A percentile compares a stretch with the other conserved stretches of the same genome.
Evolutionary conservation across 1,140 invertebrate genomes (phyloP).

Genomic region (Aporrectodea caliginosa): DNA sequence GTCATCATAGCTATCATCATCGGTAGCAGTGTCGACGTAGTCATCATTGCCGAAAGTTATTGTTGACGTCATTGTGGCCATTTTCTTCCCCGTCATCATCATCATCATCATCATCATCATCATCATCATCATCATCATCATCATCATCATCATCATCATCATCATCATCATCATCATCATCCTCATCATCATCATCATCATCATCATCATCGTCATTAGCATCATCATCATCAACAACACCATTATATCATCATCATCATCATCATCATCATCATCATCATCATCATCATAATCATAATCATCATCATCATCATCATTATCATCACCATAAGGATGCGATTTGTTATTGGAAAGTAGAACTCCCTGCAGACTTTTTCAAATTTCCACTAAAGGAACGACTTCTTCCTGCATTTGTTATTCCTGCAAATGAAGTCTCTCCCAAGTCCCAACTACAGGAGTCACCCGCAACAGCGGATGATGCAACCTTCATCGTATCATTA

Average conservation of each 20-base stretch:
- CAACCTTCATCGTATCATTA: too few species aligned
- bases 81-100: conserved; percentile 9
- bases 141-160: conserved; percentile 29
- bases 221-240: conserved; percentile 13
- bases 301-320: too few species aligned
- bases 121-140: conserved; percentile 33
- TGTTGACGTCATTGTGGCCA: neutral
- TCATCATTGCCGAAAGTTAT: neutral
- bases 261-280: conserved; percentile 11
- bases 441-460: too few species aligned
- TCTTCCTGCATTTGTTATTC: too few species aligned
- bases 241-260: conserved; percentile 13
- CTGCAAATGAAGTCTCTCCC: too few species aligned
- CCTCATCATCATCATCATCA: conserved; percentile 21
- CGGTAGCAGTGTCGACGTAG: neutral
- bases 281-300: conserved; percentile 7
- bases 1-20: neutral
- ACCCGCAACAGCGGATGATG: too few species aligned
- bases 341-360: too few species aligned
- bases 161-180: conserved; percentile 29
- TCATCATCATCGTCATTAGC: conserved; percentile 9
- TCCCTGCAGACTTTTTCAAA: too few species aligned
- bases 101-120: conserved; percentile 33
- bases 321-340: too few species aligned
- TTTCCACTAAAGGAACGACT: too few species aligned